Conservation (phyloP, 2,888 invertebrate genomes). For the Hylaea fasciaria region DNA sequence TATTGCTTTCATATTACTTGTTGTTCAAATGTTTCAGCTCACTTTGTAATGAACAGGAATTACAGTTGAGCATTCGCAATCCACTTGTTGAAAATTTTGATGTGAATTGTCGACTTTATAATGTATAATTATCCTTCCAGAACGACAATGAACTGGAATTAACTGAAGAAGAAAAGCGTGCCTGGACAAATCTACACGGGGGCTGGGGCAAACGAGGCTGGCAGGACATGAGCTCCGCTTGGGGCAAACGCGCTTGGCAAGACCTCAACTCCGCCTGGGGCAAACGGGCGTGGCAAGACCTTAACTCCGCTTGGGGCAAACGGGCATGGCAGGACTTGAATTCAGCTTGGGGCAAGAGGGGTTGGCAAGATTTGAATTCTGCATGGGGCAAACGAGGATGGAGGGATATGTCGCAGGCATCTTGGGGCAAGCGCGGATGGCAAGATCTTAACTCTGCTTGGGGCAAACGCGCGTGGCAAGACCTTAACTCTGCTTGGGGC, state of each 20-base stretch:
- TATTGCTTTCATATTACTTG: conserved; percentile 13
- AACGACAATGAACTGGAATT: conserved; percentile 75
- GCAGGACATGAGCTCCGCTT: conserved; percentile 83
- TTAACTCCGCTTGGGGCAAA: conserved; percentile 85
- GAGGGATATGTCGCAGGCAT: conserved; percentile 76
- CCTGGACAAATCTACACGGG: conserved; percentile 85
- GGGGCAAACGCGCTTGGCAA: conserved; percentile 87
- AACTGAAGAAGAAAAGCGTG: conserved; percentile 85
- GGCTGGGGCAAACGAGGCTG: conserved; percentile 85
- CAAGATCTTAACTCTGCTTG: conserved; percentile 80
- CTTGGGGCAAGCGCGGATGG: conserved; percentile 87
- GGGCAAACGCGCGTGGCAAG: conserved; percentile 86
- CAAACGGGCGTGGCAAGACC: conserved; percentile 86
- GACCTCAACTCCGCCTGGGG: conserved; percentile 83
- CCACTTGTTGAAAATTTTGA: not conserved
- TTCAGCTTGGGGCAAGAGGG: conserved; percentile 83
- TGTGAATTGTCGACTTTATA: not conserved
- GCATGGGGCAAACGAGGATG: conserved; percentile 73
- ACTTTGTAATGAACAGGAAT: no score
- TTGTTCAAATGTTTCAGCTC: not conserved
- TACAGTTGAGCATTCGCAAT: no score
- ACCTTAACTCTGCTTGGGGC: conserved; percentile 81
- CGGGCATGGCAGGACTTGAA: conserved; percentile 84
- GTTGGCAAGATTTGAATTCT: conserved; percentile 84
- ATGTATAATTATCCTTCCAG: conserved; percentile 54